Conservation (phyloP, 30 jellyfish, hydroid and myxozoan species). For the Cassiopea xamachana region DNA sequence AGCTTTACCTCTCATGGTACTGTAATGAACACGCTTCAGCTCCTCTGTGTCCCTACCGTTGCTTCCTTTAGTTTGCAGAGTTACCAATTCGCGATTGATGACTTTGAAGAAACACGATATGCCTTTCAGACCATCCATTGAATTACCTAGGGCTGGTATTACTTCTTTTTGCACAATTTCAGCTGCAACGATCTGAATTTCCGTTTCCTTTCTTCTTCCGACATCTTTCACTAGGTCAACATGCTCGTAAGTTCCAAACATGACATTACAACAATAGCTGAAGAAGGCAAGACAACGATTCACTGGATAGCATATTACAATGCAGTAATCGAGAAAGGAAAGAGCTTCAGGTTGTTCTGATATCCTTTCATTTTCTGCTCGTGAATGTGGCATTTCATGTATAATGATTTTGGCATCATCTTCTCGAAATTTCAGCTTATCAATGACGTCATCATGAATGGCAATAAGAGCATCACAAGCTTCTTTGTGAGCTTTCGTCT, state of each 20-base stretch:
- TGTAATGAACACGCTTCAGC: slow-evolving; percentile 33
- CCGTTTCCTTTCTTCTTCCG: slow-evolving; percentile 3
- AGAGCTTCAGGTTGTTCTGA: not conserved
- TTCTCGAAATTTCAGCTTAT: slow-evolving; percentile 31
- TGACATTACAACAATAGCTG: too few species aligned
- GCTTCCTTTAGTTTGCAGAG: slow-evolving; percentile 3
- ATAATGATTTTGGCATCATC: slow-evolving; percentile 35
- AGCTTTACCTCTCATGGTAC: slow-evolving; percentile 24
- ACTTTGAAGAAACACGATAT: slow-evolving; percentile 40
- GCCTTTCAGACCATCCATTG: slow-evolving; percentile 15
- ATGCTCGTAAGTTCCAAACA: slow-evolving; percentile 1
- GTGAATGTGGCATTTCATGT: slow-evolving; percentile 34
- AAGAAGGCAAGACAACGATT: too few species aligned
- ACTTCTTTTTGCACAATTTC: not conserved
- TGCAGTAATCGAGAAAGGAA: too few species aligned
- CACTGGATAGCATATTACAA: too few species aligned
- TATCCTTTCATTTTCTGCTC: slow-evolving; percentile 30
- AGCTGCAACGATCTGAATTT: not conserved
- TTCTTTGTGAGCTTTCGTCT: slow-evolving; percentile 42
- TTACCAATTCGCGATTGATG: slow-evolving; percentile 15
- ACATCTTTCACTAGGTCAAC: not conserved
- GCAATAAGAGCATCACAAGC: slow-evolving; percentile 54
- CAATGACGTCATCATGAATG: slow-evolving; percentile 42
- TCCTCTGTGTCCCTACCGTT: not conserved
- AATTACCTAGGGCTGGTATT: slow-evolving; percentile 32